Evolutionary conservation across 2,797 vertebrate genomes (phyloP), one percentile per base, ranked within the genome.

Genomic region (Intellagama lesueurii): DNA sequence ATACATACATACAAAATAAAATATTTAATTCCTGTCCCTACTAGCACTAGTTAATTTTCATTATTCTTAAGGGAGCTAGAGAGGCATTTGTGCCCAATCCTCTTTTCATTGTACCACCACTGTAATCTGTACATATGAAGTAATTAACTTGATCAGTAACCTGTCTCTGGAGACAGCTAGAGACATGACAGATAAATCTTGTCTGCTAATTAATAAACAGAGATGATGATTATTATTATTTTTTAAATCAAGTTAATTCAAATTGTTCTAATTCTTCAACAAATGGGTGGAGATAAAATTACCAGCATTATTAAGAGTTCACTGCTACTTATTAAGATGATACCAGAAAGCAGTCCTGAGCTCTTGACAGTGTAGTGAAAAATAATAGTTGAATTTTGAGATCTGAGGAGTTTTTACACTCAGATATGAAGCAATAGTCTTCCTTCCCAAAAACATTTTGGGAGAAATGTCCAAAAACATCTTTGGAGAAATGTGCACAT

Each of bases 81-180:
- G 56, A 26, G 14, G 24, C 24, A 79, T 60, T 81, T 66, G 32
- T 82, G 80, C 1, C 80, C 32, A 32, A 66, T 32, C 32, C 9
- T 40, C 22, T 3, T 28, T 68, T 44, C 60, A 26, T 35, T 66
- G 60, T 32, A 56, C 14, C 24, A 82, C 40, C 35, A 7, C 24
- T 24, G 28, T 26, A 64, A 66, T 28, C 40, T 26, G 60, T 44
- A 68, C 11, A 6, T 35, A 28, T 44, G 32, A 35, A 40, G 35
- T 66, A 66, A 82, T 66, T 82, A 82, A 40, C 56, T 68, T 82
- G 60, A 26, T 82, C 81, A 66, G 32, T 14, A 82, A 82, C 24
- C 32, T 82, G 32, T 28, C 35, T 22, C 60, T 66, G 24, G 60
- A 82, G 66, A 82, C 32, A 82, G 60, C 32, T 44, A 44, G 32